Base-by-base conservation (phyloP, 2,113 vertebrate species). In the Sterna hirundo region DNA sequence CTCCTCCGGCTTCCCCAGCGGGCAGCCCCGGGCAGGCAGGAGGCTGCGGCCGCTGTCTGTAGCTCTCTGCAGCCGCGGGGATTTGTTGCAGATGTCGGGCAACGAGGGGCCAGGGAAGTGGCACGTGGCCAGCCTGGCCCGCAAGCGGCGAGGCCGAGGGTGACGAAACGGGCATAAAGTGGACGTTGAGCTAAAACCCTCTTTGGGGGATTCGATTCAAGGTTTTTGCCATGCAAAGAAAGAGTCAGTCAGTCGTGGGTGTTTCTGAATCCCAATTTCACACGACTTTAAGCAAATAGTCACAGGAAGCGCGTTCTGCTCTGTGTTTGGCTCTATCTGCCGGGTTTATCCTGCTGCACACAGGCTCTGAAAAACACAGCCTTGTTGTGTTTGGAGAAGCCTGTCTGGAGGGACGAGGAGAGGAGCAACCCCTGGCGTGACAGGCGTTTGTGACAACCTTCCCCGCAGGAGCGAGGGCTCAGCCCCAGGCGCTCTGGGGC, bases 121-220 rank as follows among this genome's bases (percentile, higher is more conserved):
- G 34, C 57, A 40, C 1, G 0, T 1, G 65, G 72, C 64, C 76
- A 88, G 79, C 26, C 3, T 32, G 77, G 58, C 64, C 38, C 1
- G 0, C 30, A 23, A 29, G n/a, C 0, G 2, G 21, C 3, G 2
- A 36, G 47, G 21, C 51, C 6, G 1, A 2, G 5, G 84, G 82
- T 58, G 32, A 29, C 4, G 20, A 1, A 46, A 32, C 0, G 2
- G 90, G 79, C 58, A 27, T 14, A 2, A 79, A 65, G 78, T n/a
- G 78, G 29, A 17, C 38, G 40, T 1, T 1, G 51, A 96, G 74
- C 81, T 91, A 52, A 82, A 6, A 0, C 7, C 23, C 6, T n/a
- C 44, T 32, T 29, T 0, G 5, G 14, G 26, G n/a, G 25, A 44
- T 76, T 49, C 17, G 0, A 21, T 26, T 69, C 13, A 54, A 87